Conservation (phyloP, 2,888 invertebrate genomes). For the Halocaridina rubra region DNA sequence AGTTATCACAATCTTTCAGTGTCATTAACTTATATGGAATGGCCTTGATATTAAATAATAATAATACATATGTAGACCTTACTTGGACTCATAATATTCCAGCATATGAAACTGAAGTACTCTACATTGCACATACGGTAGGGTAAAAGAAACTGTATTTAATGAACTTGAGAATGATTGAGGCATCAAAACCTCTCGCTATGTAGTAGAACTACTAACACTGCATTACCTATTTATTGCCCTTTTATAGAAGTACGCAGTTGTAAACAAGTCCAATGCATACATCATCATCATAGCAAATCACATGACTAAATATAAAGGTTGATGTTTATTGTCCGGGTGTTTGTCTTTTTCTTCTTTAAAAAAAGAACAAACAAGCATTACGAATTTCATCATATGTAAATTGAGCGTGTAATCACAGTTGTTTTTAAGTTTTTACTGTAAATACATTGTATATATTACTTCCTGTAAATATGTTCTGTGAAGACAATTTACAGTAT, state of each 20-base stretch:
- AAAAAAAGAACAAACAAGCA: not conserved
- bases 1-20: conserved; percentile 20
- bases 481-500: not conserved
- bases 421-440: conserved; percentile 20
- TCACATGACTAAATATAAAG: not conserved
- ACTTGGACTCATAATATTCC: conserved; percentile 15
- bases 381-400: not conserved
- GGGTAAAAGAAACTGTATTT: conserved; percentile 21
- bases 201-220: too few relatives aligned
- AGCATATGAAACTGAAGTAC: conserved; percentile 47
- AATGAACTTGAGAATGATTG: conserved; percentile 30
- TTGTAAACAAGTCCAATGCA: not conserved
- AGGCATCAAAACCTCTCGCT: conserved; percentile 1
- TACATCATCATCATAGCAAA: not conserved
- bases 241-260: too few relatives aligned
- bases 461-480: not conserved
- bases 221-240: not conserved
- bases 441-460: conserved; percentile 2
- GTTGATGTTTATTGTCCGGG: not conserved
- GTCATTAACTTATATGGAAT: conserved; percentile 28
- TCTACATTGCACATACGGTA: conserved; percentile 51
- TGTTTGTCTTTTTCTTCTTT: conserved; percentile 1
- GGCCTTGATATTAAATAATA: conserved; percentile 48
- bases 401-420: conserved; percentile 54
- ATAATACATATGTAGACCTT: conserved; percentile 26